Evolutionary conservation across 2,797 vertebrate genomes (phyloP).

Genomic region (Anguilla pacifica): DNA sequence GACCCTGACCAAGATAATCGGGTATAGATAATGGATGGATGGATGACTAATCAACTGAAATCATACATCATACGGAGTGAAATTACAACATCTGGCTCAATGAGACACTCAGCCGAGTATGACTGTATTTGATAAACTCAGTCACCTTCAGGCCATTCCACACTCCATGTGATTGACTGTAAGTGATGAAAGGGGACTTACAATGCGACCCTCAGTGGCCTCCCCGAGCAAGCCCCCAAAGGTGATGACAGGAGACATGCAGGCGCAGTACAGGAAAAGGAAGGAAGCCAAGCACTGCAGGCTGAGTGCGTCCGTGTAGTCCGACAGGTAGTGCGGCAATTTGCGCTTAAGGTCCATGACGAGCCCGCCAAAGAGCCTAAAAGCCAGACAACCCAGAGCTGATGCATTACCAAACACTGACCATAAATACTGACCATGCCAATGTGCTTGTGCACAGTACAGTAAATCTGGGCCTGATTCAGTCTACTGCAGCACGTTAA

Average conservation of each 20-base stretch:
- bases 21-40: no score
- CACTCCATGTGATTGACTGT: neutral
- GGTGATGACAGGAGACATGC: slow-evolving; percentile 99
- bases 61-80: no score
- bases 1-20: no score
- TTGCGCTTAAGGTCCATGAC: slow-evolving; percentile 93
- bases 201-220: slow-evolving; percentile 96
- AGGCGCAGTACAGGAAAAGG: slow-evolving; percentile 98
- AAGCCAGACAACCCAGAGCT: slow-evolving; percentile 34
- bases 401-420: neutral
- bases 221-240: slow-evolving; percentile 97
- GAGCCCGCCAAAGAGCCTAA: slow-evolving; percentile 91
- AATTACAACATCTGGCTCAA: no score
- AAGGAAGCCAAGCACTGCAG: slow-evolving; percentile 98
- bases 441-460: neutral
- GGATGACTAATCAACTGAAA: no score
- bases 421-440: neutral
- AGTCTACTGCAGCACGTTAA: neutral
- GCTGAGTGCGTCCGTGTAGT: slow-evolving; percentile 93
- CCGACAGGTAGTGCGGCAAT: slow-evolving; percentile 92
- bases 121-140: neutral
- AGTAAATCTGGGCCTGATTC: neutral
- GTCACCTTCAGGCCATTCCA: neutral
- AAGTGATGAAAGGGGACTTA: slow-evolving; percentile 65
- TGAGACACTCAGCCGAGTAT: no score